phyloP scores from a whole-genome alignment of 2,888 invertebrate species.

The Drosophila fungiperda region DNA sequence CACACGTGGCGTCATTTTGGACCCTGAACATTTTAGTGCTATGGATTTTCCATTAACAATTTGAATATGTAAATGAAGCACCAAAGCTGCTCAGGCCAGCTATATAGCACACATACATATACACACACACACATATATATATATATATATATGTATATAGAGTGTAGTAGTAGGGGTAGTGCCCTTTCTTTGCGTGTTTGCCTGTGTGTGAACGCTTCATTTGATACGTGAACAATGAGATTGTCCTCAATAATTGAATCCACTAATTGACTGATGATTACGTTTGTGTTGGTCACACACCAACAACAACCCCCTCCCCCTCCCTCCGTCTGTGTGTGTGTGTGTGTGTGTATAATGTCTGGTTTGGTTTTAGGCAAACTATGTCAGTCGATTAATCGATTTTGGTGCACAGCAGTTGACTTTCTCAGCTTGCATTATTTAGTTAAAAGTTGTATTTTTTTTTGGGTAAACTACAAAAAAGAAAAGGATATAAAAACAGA shows the following conservation, averaged over 20 bases:
- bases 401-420: slow-evolving; percentile 57
- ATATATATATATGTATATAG: slow-evolving; percentile 3
- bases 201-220: slow-evolving; percentile 79
- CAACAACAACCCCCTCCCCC: slow-evolving; percentile 27
- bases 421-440: slow-evolving; percentile 76
- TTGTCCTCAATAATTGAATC: slow-evolving; percentile 82
- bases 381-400: slow-evolving; percentile 70
- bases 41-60: slow-evolving; percentile 82
- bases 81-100: slow-evolving; percentile 17
- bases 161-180: slow-evolving; percentile 9
- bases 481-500: slow-evolving; percentile 3
- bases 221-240: slow-evolving; percentile 79
- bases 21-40: slow-evolving; percentile 55
- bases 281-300: slow-evolving; percentile 75
- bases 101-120: neutral
- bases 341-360: neutral
- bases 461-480: slow-evolving; percentile 13
- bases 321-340: slow-evolving; percentile 1
- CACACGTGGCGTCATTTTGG: slow-evolving; percentile 72
- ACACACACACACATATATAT: neutral
- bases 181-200: slow-evolving; percentile 59
- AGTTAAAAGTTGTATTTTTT: slow-evolving; percentile 20
- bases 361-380: slow-evolving; percentile 29
- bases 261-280: slow-evolving; percentile 82
- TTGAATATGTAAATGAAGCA: slow-evolving; percentile 76